Conservation (phyloP, 1,140 invertebrate genomes). For the Tetraneura akinire region DNA sequence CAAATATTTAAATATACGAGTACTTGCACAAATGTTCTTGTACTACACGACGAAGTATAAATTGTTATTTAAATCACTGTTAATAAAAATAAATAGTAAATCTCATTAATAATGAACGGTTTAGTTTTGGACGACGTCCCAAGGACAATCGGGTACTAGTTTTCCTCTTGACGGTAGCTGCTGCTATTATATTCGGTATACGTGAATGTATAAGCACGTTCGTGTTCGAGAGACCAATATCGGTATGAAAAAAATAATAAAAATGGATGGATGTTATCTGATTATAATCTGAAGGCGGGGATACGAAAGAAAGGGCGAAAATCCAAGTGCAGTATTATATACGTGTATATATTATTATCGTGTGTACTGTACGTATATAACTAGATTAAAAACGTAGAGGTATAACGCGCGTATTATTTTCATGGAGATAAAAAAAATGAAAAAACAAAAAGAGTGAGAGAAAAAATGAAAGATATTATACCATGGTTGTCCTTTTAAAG, state of each 20-base stretch:
- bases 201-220: not conserved
- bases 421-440: too few species aligned
- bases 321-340: not conserved
- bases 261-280: not conserved
- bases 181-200: not conserved
- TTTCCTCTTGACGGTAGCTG: not conserved
- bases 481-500: constrained; percentile 5
- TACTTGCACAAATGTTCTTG: too few species aligned
- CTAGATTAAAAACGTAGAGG: not conserved
- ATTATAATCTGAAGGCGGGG: constrained; percentile 5
- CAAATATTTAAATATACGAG: too few species aligned
- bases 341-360: not conserved
- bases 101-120: not conserved
- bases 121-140: not conserved
- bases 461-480: too few species aligned
- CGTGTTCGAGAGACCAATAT: not conserved
- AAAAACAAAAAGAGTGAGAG: not conserved
- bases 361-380: too few species aligned
- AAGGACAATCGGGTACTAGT: not conserved
- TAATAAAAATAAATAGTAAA: too few species aligned
- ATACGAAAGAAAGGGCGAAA: not conserved
- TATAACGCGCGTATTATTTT: not conserved
- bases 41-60: too few species aligned
- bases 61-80: too few species aligned
- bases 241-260: not conserved